Percentiles rank a stretch among this genome's conserved stretches.
Evolutionary conservation across 2,113 vertebrate species (phyloP).

Genomic region (Bubo bubo): DNA sequence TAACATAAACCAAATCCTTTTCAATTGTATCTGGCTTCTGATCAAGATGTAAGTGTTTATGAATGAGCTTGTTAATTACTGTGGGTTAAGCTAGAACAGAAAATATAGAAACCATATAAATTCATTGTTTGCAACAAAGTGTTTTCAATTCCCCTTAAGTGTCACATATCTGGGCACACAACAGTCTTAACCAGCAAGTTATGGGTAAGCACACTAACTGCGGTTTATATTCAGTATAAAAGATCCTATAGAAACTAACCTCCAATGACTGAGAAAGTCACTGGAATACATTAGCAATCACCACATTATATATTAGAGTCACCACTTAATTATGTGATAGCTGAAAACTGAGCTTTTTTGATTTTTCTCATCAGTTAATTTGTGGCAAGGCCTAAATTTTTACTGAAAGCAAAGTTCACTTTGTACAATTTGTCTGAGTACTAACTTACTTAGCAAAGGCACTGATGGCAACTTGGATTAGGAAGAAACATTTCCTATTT

Average conservation of each 20-base stretch:
- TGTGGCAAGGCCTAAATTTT: neutral
- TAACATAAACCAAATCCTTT: neutral
- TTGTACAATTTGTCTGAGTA: neutral
- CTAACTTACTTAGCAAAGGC: neutral
- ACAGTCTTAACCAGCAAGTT: neutral
- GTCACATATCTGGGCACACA: neutral
- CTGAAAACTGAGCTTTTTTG: neutral
- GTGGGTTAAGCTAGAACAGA: neutral
- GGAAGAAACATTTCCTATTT: slow-evolving; percentile 42
- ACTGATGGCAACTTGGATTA: slow-evolving; percentile 2
- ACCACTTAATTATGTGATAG: neutral
- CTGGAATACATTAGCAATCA: neutral
- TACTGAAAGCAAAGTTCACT: neutral
- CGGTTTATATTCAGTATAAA: neutral
- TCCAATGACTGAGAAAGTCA: neutral
- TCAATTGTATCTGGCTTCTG: neutral
- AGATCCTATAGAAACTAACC: neutral
- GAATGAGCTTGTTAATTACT: neutral
- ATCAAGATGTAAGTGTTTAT: neutral
- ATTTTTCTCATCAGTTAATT: neutral
- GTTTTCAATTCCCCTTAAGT: neutral
- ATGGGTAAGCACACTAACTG: neutral
- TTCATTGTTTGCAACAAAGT: neutral
- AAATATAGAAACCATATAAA: neutral
- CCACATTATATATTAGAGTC: neutral